Evolutionary conservation across 2,113 vertebrate species (phyloP).

Genomic region (Chunga burmeisteri): DNA sequence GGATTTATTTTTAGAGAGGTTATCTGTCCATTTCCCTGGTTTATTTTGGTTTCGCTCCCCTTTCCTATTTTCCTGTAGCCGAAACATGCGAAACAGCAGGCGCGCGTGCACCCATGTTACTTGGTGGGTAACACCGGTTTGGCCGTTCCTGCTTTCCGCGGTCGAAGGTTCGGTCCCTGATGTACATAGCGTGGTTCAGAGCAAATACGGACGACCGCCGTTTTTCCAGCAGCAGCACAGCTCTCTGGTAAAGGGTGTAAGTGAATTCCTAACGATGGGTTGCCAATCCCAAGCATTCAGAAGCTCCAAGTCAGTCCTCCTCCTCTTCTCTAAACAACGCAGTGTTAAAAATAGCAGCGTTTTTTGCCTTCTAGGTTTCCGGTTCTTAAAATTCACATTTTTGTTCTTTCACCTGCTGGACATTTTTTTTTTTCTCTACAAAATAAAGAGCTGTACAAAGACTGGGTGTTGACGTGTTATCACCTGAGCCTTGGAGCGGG

Average conservation of each 20-base stretch:
- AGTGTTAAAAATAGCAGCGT: not conserved
- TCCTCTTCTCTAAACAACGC: not conserved
- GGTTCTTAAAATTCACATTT: not conserved
- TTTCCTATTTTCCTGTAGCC: not conserved
- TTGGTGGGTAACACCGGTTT: not conserved
- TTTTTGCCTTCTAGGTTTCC: not conserved
- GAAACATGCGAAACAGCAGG: not conserved
- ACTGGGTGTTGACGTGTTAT: not conserved
- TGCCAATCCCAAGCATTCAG: not conserved
- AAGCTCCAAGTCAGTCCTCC: constrained; percentile 12
- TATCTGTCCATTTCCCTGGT: not conserved
- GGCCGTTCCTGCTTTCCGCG: not conserved
- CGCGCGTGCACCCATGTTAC: fast-evolving
- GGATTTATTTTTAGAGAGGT: not conserved
- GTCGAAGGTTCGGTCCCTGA: not conserved
- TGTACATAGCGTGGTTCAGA: fast-evolving
- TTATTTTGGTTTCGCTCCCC: not conserved
- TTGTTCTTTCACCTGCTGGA: not conserved
- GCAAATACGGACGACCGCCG: not conserved
- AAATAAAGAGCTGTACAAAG: not conserved
- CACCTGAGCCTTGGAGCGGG: no score
- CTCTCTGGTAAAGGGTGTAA: not conserved
- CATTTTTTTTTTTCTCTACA: not conserved
- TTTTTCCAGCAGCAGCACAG: not conserved
- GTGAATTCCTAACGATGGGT: not conserved